A percentile compares a stretch with the other conserved stretches of the same genome.
Evolutionary conservation across 1,140 invertebrate species (phyloP).

Genomic region (Euura saliciscinereae): DNA sequence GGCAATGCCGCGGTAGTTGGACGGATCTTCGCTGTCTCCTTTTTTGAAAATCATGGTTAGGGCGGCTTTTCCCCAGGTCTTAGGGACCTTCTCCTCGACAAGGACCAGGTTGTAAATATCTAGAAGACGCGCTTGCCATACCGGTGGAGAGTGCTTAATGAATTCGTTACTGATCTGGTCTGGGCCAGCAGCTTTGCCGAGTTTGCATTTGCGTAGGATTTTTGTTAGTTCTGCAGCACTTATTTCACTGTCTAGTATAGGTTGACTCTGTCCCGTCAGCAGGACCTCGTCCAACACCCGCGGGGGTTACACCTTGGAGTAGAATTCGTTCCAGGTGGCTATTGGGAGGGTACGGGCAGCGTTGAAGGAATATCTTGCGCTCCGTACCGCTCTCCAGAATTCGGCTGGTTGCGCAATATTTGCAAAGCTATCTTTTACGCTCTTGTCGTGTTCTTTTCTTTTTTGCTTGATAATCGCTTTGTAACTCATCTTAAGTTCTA

Average conservation of each 20-base stretch:
- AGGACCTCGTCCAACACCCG: not conserved
- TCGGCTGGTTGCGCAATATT: constrained; percentile 4
- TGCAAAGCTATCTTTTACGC: not conserved
- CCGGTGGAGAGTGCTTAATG: constrained; percentile 4
- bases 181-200: constrained; percentile 16
- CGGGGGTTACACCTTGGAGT: not conserved
- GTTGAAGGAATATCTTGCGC: not conserved
- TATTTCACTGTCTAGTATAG: constrained; percentile 14
- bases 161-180: constrained; percentile 19
- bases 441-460: too few relatives aligned
- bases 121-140: constrained; percentile 9
- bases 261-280: not conserved
- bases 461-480: too few relatives aligned
- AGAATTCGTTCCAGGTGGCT: constrained; percentile 6
- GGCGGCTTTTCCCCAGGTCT: constrained; percentile 12
- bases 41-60: constrained; percentile 26
- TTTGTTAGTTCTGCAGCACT: constrained; percentile 13
- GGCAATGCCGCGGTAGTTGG: constrained; percentile 25
- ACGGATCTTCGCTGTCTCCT: constrained; percentile 21
- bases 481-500: too few relatives aligned
- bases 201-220: constrained; percentile 8
- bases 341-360: not conserved
- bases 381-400: constrained; percentile 13
- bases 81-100: constrained; percentile 12
- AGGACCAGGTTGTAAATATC: constrained; percentile 19